These are phyloP conservation scores for Zoanthus sansibaricus DNA, from an alignment of 92 coral and sea anemone genomes.

Conservation along the genomic window DNA sequence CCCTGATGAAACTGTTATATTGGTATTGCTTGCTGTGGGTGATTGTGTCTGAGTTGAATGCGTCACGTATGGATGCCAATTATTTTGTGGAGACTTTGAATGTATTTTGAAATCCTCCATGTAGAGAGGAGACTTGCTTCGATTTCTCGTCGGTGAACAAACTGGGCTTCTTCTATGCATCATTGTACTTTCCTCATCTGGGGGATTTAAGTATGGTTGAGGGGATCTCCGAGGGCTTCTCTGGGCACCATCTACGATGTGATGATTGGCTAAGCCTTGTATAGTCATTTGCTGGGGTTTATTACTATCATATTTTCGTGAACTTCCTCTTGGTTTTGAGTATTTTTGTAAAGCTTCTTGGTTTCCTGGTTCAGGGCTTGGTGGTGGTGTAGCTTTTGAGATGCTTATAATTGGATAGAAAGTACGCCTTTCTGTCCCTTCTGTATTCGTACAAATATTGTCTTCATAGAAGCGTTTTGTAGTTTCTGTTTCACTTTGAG, in stretches of 20 bases:
- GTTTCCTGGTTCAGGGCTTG: neutral
- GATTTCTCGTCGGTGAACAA: neutral
- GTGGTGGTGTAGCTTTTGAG: conserved; percentile 1
- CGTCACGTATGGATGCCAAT: neutral
- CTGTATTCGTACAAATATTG: neutral
- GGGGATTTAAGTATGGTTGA: neutral
- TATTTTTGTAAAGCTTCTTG: neutral
- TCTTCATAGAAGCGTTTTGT: neutral
- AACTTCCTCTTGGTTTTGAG: neutral
- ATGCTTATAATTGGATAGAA: neutral
- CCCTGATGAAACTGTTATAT: neutral
- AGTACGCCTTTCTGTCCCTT: neutral
- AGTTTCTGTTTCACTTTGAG: neutral
- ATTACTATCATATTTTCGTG: neutral
- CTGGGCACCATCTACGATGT: neutral
- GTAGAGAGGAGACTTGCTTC: neutral
- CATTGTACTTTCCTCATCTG: neutral
- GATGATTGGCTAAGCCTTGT: neutral
- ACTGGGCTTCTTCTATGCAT: neutral
- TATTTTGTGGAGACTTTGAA: neutral
- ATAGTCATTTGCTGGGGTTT: neutral
- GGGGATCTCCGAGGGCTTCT: conserved; percentile 8
- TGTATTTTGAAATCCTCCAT: neutral
- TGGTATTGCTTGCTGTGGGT: neutral
- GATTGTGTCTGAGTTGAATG: neutral